phyloP scores from a whole-genome alignment of 2,888 invertebrate species.

The Drosophila siamana region DNA sequence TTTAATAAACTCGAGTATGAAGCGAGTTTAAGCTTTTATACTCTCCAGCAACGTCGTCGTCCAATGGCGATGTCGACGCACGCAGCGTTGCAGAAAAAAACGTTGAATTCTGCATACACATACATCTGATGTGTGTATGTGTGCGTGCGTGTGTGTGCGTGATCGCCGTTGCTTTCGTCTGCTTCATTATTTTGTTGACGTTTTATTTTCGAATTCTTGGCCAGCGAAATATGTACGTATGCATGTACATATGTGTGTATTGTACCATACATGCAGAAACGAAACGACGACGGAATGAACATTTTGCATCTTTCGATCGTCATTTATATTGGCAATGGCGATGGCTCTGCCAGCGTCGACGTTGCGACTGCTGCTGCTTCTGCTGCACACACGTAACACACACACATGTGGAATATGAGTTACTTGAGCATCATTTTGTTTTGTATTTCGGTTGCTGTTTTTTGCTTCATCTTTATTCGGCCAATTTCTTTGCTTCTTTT shows the following conservation, averaged over 20 bases:
- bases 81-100: constrained; percentile 76
- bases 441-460: constrained; percentile 56
- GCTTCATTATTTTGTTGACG: constrained; percentile 77
- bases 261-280: constrained; percentile 57
- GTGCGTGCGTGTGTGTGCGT: constrained; percentile 22
- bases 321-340: constrained; percentile 74
- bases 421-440: constrained; percentile 76
- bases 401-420: constrained; percentile 57
- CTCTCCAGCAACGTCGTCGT: constrained; percentile 65
- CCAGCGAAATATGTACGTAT: constrained; percentile 41
- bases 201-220: constrained; percentile 72
- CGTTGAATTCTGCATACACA: constrained; percentile 46
- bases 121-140: constrained; percentile 26
- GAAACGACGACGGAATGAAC: constrained; percentile 71
- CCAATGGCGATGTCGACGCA: constrained; percentile 67
- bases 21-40: constrained; percentile 85
- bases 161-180: constrained; percentile 72
- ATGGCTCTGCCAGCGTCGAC: constrained; percentile 46
- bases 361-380: constrained; percentile 39
- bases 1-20: constrained; percentile 86
- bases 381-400: constrained; percentile 35
- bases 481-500: constrained; percentile 51
- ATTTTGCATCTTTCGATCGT: constrained; percentile 81
- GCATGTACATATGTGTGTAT: constrained; percentile 6
- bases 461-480: constrained; percentile 50